Evolutionary conservation across 1,140 invertebrate genomes (phyloP).

Genomic region (Zophobas atratus): DNA sequence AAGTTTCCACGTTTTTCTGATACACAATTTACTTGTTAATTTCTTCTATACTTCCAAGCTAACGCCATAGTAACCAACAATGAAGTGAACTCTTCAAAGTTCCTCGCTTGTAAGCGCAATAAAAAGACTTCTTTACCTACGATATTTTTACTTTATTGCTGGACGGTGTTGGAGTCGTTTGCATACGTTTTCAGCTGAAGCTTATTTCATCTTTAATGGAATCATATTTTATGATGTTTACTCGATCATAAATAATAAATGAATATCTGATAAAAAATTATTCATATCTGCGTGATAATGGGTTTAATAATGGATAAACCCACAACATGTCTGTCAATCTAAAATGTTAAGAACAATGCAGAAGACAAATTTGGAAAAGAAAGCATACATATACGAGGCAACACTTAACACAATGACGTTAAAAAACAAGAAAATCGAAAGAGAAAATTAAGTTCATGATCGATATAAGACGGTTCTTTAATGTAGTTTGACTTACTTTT

Average conservation of each 20-base stretch:
- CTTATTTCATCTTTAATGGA: too few relatives aligned
- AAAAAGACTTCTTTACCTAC: background rate
- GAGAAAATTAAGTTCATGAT: too few relatives aligned
- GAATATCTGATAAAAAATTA: constrained; percentile 35
- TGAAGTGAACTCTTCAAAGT: background rate
- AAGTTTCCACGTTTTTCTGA: constrained; percentile 3
- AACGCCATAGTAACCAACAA: background rate
- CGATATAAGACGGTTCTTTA: background rate
- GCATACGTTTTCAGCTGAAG: too few relatives aligned
- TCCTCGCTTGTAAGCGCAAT: background rate
- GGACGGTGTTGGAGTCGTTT: constrained; percentile 8
- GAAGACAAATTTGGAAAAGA: background rate
- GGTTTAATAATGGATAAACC: constrained; percentile 8
- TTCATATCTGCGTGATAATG: constrained; percentile 16
- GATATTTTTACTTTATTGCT: background rate
- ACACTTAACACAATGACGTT: too few relatives aligned
- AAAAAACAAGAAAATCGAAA: too few relatives aligned
- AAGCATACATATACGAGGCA: too few relatives aligned
- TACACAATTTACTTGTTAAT: background rate
- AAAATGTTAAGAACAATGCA: background rate
- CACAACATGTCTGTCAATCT: too few relatives aligned
- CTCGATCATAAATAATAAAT: constrained; percentile 35
- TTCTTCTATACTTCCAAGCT: background rate
- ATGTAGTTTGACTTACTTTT: constrained; percentile 49
- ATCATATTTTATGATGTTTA: constrained; percentile 25